These are phyloP conservation scores for Decapterus maruadsi DNA, from an alignment of 2,797 vertebrate genomes.

Conservation along the genomic window DNA sequence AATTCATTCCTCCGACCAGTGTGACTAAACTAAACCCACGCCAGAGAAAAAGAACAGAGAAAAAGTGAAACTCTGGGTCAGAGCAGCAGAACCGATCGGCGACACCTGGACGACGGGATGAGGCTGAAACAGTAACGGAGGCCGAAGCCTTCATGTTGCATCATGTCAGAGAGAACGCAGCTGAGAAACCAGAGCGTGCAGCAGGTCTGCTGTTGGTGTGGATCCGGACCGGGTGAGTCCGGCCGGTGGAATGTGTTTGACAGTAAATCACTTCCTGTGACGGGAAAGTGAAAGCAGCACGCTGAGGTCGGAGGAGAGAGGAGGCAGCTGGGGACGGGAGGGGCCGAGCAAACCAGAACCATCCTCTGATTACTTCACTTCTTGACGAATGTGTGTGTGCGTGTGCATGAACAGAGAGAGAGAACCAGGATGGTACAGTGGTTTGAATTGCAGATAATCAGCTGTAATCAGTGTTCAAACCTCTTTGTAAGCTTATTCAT, in stretches of 20 bases:
- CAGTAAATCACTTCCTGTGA: conserved; percentile 73
- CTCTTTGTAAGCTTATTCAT: conserved; percentile 37
- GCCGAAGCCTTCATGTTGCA: conserved; percentile 4
- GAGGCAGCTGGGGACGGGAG: conserved; percentile 23
- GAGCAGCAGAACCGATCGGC: conserved; percentile 18
- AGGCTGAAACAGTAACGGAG: conserved; percentile 8
- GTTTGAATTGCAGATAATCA: conserved; percentile 47
- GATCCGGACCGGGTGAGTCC: conserved; percentile 20
- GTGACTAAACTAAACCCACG: neutral
- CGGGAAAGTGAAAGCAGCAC: conserved; percentile 51
- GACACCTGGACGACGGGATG: conserved; percentile 33
- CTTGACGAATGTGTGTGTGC: conserved; percentile 2
- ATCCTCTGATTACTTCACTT: conserved; percentile 47
- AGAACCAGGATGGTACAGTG: conserved; percentile 1
- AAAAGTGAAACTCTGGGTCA: neutral
- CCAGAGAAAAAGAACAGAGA: conserved; percentile 18
- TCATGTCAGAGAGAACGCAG: conserved; percentile 22
- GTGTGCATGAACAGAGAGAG: too few species aligned
- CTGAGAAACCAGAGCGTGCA: conserved; percentile 41
- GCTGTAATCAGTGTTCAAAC: conserved; percentile 41
- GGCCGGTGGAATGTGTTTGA: conserved; percentile 66
- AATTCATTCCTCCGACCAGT: neutral
- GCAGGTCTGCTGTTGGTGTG: conserved; percentile 33
- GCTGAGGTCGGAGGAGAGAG: conserved; percentile 27
- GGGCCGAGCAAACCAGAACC: conserved; percentile 57